These are phyloP conservation scores for Eugnorisma glareosa DNA, from an alignment of 2,888 invertebrate genomes.

Conservation along the genomic window DNA sequence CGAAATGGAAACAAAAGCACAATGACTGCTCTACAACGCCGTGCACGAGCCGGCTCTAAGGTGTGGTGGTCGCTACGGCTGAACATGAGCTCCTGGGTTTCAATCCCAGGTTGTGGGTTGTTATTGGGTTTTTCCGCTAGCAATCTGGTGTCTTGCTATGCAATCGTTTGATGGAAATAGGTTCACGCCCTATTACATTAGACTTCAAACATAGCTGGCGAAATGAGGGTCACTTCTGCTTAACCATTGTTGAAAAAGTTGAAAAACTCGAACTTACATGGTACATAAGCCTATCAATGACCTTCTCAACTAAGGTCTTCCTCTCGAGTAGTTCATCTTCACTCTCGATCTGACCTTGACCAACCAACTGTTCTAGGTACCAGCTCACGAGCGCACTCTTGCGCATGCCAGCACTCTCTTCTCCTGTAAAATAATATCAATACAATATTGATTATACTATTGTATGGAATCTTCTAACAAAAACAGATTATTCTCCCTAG, in stretches of 20 bases:
- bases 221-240: neutral
- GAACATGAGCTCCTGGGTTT: no score
- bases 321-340: slow-evolving; percentile 97
- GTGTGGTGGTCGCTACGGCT: no score
- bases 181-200: no score
- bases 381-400: slow-evolving; percentile 97
- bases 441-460: neutral
- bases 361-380: slow-evolving; percentile 97
- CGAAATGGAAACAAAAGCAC: no score
- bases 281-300: slow-evolving; percentile 97
- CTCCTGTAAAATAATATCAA: slow-evolving; percentile 69
- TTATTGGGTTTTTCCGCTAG: no score
- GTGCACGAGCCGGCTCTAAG: no score
- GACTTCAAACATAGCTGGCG: no score
- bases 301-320: slow-evolving; percentile 97
- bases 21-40: neutral
- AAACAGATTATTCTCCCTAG: neutral
- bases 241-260: no score
- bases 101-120: no score
- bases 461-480: no score
- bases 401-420: slow-evolving; percentile 92
- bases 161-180: no score
- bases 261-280: slow-evolving; percentile 91
- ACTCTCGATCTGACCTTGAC: slow-evolving; percentile 94
- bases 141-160: no score